Conservation (phyloP, 2,888 invertebrate species). For the Deroplatys truncata region DNA sequence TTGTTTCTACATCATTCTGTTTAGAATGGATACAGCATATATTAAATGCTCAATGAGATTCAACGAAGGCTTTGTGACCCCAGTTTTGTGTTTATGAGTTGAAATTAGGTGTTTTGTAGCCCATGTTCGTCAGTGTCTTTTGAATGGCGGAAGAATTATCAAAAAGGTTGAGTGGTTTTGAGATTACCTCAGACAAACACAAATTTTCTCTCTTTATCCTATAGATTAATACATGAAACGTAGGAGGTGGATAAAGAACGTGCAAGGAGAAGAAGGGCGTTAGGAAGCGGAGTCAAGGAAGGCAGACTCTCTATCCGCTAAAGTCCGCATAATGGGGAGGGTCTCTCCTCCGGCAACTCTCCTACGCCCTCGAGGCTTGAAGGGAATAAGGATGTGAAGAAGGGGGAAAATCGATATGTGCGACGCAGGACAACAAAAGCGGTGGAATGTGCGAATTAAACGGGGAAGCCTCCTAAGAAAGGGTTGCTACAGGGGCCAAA, state of each 20-base stretch:
- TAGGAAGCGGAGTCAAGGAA: neutral
- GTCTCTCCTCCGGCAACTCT: neutral
- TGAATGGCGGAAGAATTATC: too few species aligned
- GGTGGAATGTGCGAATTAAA: conserved; percentile 19
- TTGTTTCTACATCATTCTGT: too few species aligned
- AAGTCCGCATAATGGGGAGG: neutral
- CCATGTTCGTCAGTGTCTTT: too few species aligned
- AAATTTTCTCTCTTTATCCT: neutral
- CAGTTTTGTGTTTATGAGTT: too few species aligned
- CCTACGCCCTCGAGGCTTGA: neutral
- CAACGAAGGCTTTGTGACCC: too few species aligned
- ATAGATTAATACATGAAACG: neutral
- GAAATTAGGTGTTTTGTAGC: too few species aligned
- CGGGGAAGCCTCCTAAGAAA: neutral
- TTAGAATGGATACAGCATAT: too few species aligned
- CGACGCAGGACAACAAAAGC: conserved; percentile 17
- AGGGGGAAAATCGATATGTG: conserved; percentile 17
- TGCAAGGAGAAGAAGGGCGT: neutral
- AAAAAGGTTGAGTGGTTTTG: too few species aligned
- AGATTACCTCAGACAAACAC: too few species aligned
- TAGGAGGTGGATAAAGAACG: neutral
- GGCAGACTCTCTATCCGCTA: neutral
- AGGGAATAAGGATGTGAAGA: neutral
- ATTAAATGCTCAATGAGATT: too few species aligned
- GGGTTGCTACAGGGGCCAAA: neutral